Evolutionary conservation across 30 jellyfish, hydroid and myxozoan species (phyloP), one percentile per base, ranked within the genome.

Genomic region (Sanderia malayensis): DNA sequence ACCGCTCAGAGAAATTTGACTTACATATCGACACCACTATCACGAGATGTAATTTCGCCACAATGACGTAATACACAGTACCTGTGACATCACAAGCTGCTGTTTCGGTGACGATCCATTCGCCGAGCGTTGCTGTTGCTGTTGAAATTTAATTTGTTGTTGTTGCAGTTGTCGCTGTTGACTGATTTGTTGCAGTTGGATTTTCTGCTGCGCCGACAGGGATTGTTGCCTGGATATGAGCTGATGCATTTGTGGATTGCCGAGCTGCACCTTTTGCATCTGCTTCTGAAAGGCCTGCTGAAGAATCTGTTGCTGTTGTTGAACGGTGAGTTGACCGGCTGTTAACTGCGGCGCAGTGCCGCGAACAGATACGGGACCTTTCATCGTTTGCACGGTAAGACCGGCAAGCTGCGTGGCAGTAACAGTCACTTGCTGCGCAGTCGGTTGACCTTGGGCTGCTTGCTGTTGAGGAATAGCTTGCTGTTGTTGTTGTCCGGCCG

Each of bases 81-180:
- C 96, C 86, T 82, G 97, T 1, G 97, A 81, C 95, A 89, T 81
- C 18, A 89, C 97, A 45, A 89, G 89, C 80, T 89, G 97, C 9
- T 90, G 93, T 61, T 89, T 89, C 18, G 89, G 95, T 23, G 83
- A 87, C 0, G 86, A 86, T 8, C 87, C 85, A 18, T 92, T 57
- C 21, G 95, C 93, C 10, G 92, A 44, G 15, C 88, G 84, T 46
- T 87, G 96, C 57, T 89, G 97, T 19, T 76, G 96, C 75, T 89
- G 97, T 53, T 82, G 94, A 61, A 89, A 82, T 65, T 89, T 89
- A 20, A 69, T 52, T 34, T 89, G 97, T 61, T 89, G 97, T 55
- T 89, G 97, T 45, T 74, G 97, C 57, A 82, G 87, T 46, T 71
- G 87, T 71, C 79, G 86, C 57, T 82, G 97, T 65, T 89, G 95